Evolutionary conservation across 2,888 invertebrate species (phyloP).

Genomic region (Omphaloscelis lunosa): DNA sequence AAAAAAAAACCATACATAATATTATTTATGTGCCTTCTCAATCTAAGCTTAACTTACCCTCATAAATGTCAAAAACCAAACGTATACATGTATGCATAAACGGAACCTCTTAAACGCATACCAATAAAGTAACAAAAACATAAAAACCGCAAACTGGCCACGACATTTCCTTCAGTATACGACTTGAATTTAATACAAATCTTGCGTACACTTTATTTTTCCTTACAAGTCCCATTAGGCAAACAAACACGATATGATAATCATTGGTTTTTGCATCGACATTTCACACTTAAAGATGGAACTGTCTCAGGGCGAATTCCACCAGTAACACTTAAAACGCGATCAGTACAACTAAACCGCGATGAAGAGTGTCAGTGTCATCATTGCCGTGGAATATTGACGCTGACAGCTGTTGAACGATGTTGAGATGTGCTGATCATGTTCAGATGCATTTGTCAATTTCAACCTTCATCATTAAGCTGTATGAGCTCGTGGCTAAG

Average conservation of each 20-base stretch:
- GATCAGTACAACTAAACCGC: not conserved
- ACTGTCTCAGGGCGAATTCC: too few species aligned
- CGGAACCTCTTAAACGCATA: not conserved
- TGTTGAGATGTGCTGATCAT: too few species aligned
- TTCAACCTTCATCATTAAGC: not conserved
- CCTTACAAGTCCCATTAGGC: not conserved
- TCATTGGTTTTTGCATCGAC: not conserved
- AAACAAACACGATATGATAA: not conserved
- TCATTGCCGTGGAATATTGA: not conserved
- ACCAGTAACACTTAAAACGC: too few species aligned
- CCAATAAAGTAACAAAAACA: conserved; percentile 36
- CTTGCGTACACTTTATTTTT: not conserved
- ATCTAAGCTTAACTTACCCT: not conserved
- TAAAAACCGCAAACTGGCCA: conserved; percentile 27
- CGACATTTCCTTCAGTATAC: not conserved
- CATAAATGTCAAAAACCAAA: conserved; percentile 11
- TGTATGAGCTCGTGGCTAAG: too few species aligned
- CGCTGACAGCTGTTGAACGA: too few species aligned
- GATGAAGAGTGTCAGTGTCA: not conserved
- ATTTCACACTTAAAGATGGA: not conserved
- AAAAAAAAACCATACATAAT: not conserved
- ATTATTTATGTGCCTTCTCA: not conserved
- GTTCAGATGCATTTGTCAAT: too few species aligned
- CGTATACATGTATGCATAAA: not conserved
- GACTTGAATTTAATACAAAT: conserved; percentile 12